Percentiles rank a stretch among this genome's conserved stretches.
Evolutionary conservation across 2,888 invertebrate species (phyloP).

Genomic region (Aproaerema taeniolella): DNA sequence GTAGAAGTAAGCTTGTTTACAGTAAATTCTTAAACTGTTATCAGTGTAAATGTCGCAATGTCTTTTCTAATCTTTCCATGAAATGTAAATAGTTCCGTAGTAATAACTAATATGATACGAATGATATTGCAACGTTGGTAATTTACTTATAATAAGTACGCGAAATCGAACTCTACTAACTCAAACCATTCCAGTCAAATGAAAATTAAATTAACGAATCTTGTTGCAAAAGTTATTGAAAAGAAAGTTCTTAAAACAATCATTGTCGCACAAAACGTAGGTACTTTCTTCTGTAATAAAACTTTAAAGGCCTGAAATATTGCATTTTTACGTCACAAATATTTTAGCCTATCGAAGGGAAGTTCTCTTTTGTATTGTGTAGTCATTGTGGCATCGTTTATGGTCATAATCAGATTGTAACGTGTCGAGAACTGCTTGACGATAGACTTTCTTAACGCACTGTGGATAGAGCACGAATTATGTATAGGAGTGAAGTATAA

Average conservation of each 20-base stretch:
- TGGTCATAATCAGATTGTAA: background rate
- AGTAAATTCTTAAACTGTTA: constrained; percentile 20
- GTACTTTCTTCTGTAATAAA: constrained; percentile 26
- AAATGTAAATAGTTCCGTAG: constrained; percentile 50
- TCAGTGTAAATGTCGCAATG: constrained; percentile 17
- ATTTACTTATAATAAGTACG: constrained; percentile 31
- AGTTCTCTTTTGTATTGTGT: constrained; percentile 14
- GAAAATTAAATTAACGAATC: no score
- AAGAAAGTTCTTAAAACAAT: no score
- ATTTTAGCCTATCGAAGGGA: no score
- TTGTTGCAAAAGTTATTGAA: no score
- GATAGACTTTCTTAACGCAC: constrained; percentile 38
- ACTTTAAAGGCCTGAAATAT: constrained; percentile 45
- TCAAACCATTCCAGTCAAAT: constrained; percentile 59
- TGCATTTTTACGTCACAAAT: constrained; percentile 60
- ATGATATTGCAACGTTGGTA: constrained; percentile 53
- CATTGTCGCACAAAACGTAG: constrained; percentile 56
- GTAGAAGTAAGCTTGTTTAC: constrained; percentile 42
- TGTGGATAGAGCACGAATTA: constrained; percentile 54
- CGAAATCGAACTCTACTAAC: constrained; percentile 34
- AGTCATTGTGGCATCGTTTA: no score
- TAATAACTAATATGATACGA: constrained; percentile 32
- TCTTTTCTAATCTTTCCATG: constrained; percentile 40
- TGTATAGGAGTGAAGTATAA: constrained; percentile 24
- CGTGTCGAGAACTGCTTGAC: constrained; percentile 23